Evolutionary conservation across 2,113 vertebrate species (phyloP).

Genomic region (Oncorhynchus nerka): DNA sequence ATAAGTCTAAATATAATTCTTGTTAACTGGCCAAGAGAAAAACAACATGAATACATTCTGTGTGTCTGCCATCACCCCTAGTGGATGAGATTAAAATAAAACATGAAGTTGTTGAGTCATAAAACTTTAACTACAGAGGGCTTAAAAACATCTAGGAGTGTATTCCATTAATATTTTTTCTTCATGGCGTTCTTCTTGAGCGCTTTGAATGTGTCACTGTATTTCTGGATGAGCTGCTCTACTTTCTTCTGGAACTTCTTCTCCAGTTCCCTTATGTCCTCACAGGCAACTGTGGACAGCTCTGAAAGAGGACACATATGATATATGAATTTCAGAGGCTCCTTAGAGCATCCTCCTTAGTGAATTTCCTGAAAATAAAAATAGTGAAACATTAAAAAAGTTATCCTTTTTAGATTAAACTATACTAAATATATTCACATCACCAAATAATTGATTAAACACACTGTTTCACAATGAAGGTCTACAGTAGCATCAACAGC

Average conservation of each 20-base stretch:
- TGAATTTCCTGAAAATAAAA: too few species aligned
- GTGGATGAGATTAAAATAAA: not conserved
- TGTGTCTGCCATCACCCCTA: conserved; percentile 24
- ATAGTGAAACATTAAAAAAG: too few species aligned
- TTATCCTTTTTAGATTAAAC: too few species aligned
- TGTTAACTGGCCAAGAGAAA: conserved; percentile 41
- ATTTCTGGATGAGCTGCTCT: conserved; percentile 86
- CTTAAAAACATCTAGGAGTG: too few species aligned
- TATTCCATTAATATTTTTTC: conserved; percentile 68
- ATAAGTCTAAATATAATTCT: conserved; percentile 35
- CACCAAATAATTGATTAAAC: too few species aligned
- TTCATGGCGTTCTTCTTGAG: conserved; percentile 69
- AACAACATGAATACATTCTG: conserved; percentile 40
- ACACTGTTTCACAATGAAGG: too few species aligned
- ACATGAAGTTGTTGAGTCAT: not conserved
- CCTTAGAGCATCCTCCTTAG: too few species aligned
- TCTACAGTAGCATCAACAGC: too few species aligned
- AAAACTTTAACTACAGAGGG: too few species aligned
- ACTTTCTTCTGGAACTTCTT: conserved; percentile 80
- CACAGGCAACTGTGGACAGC: conserved; percentile 75
- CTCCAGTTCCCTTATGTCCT: conserved; percentile 85
- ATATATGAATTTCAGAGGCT: too few species aligned
- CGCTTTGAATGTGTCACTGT: conserved; percentile 68
- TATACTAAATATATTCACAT: too few species aligned
- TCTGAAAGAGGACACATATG: conserved; percentile 65